Conservation (phyloP, 2,113 vertebrate species). For the Cyanoramphus novaezelandiae region DNA sequence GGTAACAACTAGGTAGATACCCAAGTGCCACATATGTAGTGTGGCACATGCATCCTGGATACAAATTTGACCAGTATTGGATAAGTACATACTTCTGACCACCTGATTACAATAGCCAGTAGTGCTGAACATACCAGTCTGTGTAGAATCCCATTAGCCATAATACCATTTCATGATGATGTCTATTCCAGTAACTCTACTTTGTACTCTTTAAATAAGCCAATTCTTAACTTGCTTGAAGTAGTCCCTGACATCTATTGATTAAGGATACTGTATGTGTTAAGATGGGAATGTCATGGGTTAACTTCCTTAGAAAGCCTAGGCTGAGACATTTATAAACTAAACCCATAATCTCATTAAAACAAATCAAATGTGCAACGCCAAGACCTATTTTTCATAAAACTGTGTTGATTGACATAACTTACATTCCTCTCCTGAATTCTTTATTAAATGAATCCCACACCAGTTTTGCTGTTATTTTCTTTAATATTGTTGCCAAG, state of each 20-base stretch:
- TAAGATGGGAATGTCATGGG: background rate
- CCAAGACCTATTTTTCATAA: background rate
- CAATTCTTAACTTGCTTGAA: background rate
- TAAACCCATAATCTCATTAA: background rate
- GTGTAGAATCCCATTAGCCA: rapidly evolving
- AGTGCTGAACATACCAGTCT: background rate
- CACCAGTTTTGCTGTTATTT: background rate
- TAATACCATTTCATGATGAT: background rate
- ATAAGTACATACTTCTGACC: background rate
- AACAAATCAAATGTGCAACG: background rate
- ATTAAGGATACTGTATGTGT: background rate
- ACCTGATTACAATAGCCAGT: background rate
- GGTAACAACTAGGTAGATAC: background rate
- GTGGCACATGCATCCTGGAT: background rate
- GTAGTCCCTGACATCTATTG: background rate
- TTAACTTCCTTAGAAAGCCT: background rate
- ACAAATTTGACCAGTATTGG: background rate
- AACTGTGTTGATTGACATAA: background rate
- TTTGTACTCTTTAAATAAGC: background rate
- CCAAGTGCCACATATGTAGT: background rate
- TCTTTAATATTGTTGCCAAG: background rate
- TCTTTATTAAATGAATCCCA: background rate
- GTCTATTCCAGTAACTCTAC: background rate
- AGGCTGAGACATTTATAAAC: background rate
- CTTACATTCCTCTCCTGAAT: background rate